Percentiles rank a stretch among this genome's conserved stretches.
Conservation (phyloP, 2,113 vertebrate genomes). For the Amphilophus citrinellus region DNA sequence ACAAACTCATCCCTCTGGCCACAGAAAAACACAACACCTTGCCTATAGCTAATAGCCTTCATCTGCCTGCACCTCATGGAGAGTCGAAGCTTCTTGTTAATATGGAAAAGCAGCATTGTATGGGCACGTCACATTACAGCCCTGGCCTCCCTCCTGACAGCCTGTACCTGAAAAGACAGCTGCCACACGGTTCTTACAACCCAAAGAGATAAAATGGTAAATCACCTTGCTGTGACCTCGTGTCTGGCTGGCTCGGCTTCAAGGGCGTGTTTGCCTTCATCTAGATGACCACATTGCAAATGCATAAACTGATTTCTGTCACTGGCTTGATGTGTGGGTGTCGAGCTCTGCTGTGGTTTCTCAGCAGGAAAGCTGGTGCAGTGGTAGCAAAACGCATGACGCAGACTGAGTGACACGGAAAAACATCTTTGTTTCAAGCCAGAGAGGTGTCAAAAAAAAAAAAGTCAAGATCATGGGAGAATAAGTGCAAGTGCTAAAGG, state of each 20-base stretch:
- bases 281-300: constrained; percentile 69
- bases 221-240: constrained; percentile 53
- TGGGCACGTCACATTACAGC: constrained; percentile 30
- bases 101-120: constrained; percentile 26
- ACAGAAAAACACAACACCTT: constrained; percentile 63
- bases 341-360: constrained; percentile 41
- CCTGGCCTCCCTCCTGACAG: constrained; percentile 37
- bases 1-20: constrained; percentile 64
- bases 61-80: constrained; percentile 53
- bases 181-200: constrained; percentile 26
- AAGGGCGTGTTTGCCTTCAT: constrained; percentile 66
- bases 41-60: constrained; percentile 58
- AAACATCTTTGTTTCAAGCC: constrained; percentile 28
- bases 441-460: constrained; percentile 27
- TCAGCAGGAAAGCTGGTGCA: constrained; percentile 31
- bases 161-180: constrained; percentile 41
- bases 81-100: constrained; percentile 42
- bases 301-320: constrained; percentile 75
- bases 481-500: constrained; percentile 48
- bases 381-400: not conserved
- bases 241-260: constrained; percentile 49
- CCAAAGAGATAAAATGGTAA: constrained; percentile 52
- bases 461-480: constrained; percentile 42
- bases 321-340: constrained; percentile 59
- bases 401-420: not conserved